A percentile compares a stretch with the other conserved stretches of the same genome.
Conservation (phyloP, 2,113 vertebrate genomes). For the Labeo rohita region DNA sequence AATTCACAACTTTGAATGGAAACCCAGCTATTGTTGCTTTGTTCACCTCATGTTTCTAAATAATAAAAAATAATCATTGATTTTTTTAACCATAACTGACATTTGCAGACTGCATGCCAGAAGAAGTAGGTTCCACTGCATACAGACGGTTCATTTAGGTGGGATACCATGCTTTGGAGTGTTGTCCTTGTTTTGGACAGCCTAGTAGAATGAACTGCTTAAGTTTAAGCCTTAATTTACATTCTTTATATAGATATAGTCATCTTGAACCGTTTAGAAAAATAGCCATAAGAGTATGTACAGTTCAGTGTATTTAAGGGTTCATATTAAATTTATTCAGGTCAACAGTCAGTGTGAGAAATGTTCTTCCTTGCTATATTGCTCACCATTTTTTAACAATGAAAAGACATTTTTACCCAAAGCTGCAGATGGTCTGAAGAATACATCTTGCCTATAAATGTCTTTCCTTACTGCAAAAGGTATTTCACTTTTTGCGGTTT, state of each 20-base stretch:
- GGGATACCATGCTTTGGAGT: not conserved
- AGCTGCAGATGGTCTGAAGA: not conserved
- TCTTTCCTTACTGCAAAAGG: conserved; percentile 13
- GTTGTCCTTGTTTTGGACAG: not conserved
- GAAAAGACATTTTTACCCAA: conserved; percentile 1
- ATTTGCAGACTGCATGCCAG: not conserved
- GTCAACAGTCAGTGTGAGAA: not conserved
- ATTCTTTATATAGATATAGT: not conserved
- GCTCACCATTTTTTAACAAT: not conserved
- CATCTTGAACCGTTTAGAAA: not conserved
- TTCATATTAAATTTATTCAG: not conserved
- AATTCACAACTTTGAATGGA: too few relatives aligned
- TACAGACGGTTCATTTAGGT: not conserved
- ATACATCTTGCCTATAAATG: conserved; percentile 31
- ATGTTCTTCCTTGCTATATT: conserved; percentile 9
- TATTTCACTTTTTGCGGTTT: conserved; percentile 41
- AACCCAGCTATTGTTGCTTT: too few relatives aligned
- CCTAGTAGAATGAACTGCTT: not conserved
- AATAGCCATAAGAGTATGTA: not conserved
- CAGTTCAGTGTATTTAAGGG: not conserved
- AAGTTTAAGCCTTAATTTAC: not conserved
- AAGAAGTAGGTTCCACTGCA: not conserved
- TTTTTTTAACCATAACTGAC: not conserved
- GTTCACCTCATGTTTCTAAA: too few relatives aligned
- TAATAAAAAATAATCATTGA: too few relatives aligned